phyloP scores from a whole-genome alignment of 1,140 invertebrate genomes.

The Lasaia peninsularis region DNA sequence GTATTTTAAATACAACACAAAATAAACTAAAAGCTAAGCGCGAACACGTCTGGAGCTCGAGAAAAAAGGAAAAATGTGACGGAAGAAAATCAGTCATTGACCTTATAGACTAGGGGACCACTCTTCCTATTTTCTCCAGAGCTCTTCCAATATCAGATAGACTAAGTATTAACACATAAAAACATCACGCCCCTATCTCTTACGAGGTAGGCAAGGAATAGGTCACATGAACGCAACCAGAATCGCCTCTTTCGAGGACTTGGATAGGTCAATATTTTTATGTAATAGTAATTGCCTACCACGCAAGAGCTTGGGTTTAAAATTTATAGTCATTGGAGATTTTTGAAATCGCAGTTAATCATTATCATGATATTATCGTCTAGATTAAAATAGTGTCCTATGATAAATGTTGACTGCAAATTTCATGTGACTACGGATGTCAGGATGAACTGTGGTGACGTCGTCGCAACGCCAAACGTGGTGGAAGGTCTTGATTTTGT shows the following conservation, averaged over 20 bases:
- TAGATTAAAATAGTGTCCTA: slow-evolving; percentile 21
- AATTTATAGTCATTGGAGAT: background rate
- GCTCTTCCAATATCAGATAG: slow-evolving; percentile 30
- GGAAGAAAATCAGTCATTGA: slow-evolving; percentile 43
- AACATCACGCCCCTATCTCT: slow-evolving; percentile 22
- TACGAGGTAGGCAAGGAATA: slow-evolving; percentile 44
- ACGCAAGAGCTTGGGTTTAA: too few species aligned
- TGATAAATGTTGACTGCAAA: slow-evolving; percentile 51
- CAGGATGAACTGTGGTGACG: slow-evolving; percentile 9
- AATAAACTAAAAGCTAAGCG: slow-evolving; percentile 40
- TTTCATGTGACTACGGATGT: slow-evolving; percentile 38
- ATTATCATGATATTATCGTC: slow-evolving; percentile 37
- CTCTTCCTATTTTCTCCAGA: slow-evolving; percentile 51
- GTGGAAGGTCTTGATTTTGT: slow-evolving; percentile 17
- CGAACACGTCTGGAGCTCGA: slow-evolving; percentile 42
- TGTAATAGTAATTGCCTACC: too few species aligned
- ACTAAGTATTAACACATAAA: slow-evolving; percentile 23
- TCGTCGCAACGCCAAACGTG: background rate
- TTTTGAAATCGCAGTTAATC: slow-evolving; percentile 44
- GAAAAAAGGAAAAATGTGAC: slow-evolving; percentile 57
- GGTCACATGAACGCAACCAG: too few species aligned
- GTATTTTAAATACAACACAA: slow-evolving; percentile 56
- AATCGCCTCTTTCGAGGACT: too few species aligned
- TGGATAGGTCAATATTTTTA: too few species aligned
- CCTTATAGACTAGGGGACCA: slow-evolving; percentile 47